A percentile compares a stretch with the other conserved stretches of the same genome.
These are phyloP conservation scores for Drosophila ogumai DNA, from an alignment of 1,140 invertebrate species.

Conservation along the genomic window DNA sequence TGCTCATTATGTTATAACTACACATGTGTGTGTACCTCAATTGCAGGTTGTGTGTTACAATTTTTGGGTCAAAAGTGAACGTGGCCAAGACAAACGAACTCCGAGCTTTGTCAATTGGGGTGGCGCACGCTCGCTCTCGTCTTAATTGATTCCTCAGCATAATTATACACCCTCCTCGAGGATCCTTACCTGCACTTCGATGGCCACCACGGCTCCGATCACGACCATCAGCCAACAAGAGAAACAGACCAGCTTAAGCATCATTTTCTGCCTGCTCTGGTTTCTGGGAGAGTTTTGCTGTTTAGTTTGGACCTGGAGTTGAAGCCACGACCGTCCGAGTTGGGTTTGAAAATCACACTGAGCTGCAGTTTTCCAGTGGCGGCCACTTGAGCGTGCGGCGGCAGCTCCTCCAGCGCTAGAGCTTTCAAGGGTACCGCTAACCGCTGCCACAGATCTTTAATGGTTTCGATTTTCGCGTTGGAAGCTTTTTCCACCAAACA, in stretches of 20 bases:
- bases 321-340: slow-evolving; percentile 54
- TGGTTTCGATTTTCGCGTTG: slow-evolving; percentile 60
- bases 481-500: slow-evolving; percentile 52
- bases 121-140: slow-evolving; percentile 44
- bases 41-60: slow-evolving; percentile 69
- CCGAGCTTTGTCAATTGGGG: slow-evolving; percentile 44
- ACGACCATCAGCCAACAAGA: slow-evolving; percentile 42
- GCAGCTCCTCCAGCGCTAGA: slow-evolving; percentile 13
- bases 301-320: slow-evolving; percentile 16
- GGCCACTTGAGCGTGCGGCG: slow-evolving; percentile 53
- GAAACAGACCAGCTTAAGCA: slow-evolving; percentile 29
- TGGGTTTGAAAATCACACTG: slow-evolving; percentile 74
- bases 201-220: slow-evolving; percentile 48
- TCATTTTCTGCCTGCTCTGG: slow-evolving; percentile 20
- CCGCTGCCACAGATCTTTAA: slow-evolving; percentile 24
- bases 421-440: slow-evolving; percentile 73
- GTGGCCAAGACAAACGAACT: slow-evolving; percentile 30
- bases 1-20: slow-evolving; percentile 54
- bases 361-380: slow-evolving; percentile 65
- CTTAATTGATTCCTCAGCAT: slow-evolving; percentile 40
- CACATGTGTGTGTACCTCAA: slow-evolving; percentile 21
- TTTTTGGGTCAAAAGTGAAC: slow-evolving; percentile 85
- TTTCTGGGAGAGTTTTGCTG: slow-evolving; percentile 6
- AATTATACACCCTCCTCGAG: slow-evolving; percentile 30
- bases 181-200: slow-evolving; percentile 73